Base-by-base conservation (phyloP, 92 coral and sea anemone genomes). In the Muricea muricata region DNA sequence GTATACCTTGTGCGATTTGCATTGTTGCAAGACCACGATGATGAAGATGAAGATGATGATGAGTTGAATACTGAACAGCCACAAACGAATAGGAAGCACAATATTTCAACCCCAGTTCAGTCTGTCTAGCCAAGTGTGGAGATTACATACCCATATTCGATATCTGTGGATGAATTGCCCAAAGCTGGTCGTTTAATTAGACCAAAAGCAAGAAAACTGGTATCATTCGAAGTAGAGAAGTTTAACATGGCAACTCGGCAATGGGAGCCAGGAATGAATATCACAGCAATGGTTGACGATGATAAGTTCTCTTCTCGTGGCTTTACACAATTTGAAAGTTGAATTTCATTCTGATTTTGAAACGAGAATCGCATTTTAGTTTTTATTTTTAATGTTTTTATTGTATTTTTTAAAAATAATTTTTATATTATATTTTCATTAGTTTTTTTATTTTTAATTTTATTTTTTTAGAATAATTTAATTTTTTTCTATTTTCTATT, bases 1-100 rank as follows among this genome's bases (percentile, higher is more conserved):
- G 60, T 84, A 31, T 84, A 84, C 66, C 87, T 84, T 65, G 82
- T 84, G 23, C 50, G 82, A 18, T 84, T 73, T 84, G 87, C 70
- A 20, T 48, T 73, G n/a, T 50, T 63, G 69, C 81, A 84, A 74
- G 87, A 84, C 14, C n/a, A 3, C 1, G 80, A 74, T 48, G 61
- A 74, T 7, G 80, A 21, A 8, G 76, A 39, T 30, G 76, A 35
- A 15, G 50, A 69, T 25, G 28, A 15, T 3, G 29, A 8, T 35
- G 30, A 17, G 15, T 11, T 69, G 28, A 20, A 33, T n/a, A 35
- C 9, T 18, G 11, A 39, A 33, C 23, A 4, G 11, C 76, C n/a
- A 42, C 76, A 34, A 20, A 34, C 50, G n/a, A 18, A 1, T 15
- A 35, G 20, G 31, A 34, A 15, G 25, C 76, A 37, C 42, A 37